phyloP scores from a whole-genome alignment of 2,797 vertebrate genomes.

The Periophthalmus magnuspinnatus region DNA sequence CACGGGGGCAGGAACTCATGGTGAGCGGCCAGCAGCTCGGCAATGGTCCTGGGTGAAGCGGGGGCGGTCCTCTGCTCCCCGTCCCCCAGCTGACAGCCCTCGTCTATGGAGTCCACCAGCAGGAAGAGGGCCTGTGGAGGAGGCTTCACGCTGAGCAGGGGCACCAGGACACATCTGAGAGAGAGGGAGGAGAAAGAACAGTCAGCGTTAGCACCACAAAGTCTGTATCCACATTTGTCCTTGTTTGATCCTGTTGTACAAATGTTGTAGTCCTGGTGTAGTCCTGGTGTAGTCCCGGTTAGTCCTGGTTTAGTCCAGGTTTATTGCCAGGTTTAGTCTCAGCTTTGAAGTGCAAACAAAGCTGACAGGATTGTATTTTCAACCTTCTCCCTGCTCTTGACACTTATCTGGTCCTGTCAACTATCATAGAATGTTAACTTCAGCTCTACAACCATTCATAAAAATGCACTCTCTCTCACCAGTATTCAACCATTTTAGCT shows the following conservation, averaged over 20 bases:
- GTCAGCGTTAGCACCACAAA: not conserved
- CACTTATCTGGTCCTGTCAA: too few relatives aligned
- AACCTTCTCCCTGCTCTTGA: too few relatives aligned
- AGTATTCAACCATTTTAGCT: too few relatives aligned
- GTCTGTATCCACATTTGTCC: not conserved
- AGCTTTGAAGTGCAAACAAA: too few relatives aligned
- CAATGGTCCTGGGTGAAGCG: conserved; percentile 86
- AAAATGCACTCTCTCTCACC: too few relatives aligned
- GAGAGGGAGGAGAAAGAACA: not conserved
- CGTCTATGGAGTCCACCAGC: conserved; percentile 93
- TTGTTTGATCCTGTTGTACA: not conserved
- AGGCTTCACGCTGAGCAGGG: conserved; percentile 87
- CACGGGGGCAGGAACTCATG: conserved; percentile 96
- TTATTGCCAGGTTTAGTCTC: too few relatives aligned
- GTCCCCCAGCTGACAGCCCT: conserved; percentile 85
- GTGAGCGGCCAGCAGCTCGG: conserved; percentile 91
- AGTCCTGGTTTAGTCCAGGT: too few relatives aligned
- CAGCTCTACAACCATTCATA: too few relatives aligned
- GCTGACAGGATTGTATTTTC: too few relatives aligned
- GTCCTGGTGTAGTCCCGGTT: not conserved
- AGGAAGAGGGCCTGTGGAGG: conserved; percentile 91
- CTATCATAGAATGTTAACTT: too few relatives aligned
- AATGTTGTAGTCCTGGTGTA: not conserved
- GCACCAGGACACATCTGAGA: conserved; percentile 89
- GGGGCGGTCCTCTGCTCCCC: conserved; percentile 81